Percentiles rank a stretch among this genome's conserved stretches.
phyloP scores from a whole-genome alignment of 2,888 invertebrate genomes.

The Drosophila anomalata region DNA sequence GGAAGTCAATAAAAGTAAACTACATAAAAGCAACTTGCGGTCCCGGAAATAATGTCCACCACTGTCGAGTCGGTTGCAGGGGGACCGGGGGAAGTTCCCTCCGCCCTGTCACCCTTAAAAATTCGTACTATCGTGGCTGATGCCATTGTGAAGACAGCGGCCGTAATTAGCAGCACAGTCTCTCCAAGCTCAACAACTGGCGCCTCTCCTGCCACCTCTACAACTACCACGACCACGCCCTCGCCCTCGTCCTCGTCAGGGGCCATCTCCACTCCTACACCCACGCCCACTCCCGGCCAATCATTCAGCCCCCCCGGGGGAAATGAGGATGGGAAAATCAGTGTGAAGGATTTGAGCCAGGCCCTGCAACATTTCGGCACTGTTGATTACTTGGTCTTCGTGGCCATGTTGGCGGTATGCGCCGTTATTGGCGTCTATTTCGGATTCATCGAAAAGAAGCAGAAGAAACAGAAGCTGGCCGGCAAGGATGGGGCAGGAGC shows the following conservation, averaged over 20 bases:
- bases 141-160: conserved; percentile 63
- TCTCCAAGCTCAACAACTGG: conserved; percentile 41
- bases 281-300: conserved; percentile 26
- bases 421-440: conserved; percentile 92
- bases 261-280: conserved; percentile 1
- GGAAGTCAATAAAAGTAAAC: conserved; percentile 76
- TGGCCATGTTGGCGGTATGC: conserved; percentile 90
- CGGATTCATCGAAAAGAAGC: conserved; percentile 88
- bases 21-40: conserved; percentile 69
- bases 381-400: conserved; percentile 92
- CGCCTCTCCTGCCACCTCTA: conserved; percentile 9
- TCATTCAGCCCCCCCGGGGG: conserved; percentile 23
- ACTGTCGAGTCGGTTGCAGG: conserved; percentile 32
- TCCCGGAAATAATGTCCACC: conserved; percentile 67
- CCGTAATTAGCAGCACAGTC: conserved; percentile 73
- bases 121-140: conserved; percentile 40
- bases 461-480: conserved; percentile 56
- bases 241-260: not conserved
- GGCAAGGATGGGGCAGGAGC: conserved; percentile 51
- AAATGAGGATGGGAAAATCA: conserved; percentile 54
- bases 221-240: conserved; percentile 15
- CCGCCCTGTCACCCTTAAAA: conserved; percentile 8
- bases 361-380: conserved; percentile 88
- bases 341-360: conserved; percentile 82
- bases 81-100: conserved; percentile 6